Percentiles rank a stretch among this genome's conserved stretches.
Evolutionary conservation across 2,797 vertebrate genomes (phyloP).

Genomic region (Rhinoraja longicauda): DNA sequence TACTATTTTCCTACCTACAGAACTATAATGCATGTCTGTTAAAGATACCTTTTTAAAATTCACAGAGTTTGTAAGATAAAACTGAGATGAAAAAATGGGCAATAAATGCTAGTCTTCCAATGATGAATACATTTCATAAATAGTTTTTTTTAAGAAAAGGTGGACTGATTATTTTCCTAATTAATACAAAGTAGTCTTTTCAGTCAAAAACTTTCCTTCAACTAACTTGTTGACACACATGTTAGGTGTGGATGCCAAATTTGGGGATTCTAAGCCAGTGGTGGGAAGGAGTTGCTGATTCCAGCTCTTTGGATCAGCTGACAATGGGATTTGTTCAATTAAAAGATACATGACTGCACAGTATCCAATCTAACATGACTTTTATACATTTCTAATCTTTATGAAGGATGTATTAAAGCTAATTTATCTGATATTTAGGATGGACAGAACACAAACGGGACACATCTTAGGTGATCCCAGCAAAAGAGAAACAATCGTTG

Average conservation of each 20-base stretch:
- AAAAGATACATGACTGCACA: background rate
- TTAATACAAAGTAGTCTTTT: background rate
- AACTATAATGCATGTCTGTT: too few species aligned
- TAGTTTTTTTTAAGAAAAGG: too few species aligned
- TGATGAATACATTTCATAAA: too few species aligned
- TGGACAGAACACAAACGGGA: constrained; percentile 76
- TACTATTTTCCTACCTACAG: too few species aligned
- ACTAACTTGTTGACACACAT: background rate
- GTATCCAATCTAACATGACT: background rate
- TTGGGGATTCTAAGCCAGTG: background rate
- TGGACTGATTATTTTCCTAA: background rate
- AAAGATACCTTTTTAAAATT: too few species aligned
- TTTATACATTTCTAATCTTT: background rate
- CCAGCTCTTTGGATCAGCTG: background rate
- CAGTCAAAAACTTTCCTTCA: background rate
- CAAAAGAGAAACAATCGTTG: constrained; percentile 52
- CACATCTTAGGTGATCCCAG: constrained; percentile 68
- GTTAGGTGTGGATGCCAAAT: background rate
- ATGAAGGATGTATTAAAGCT: background rate
- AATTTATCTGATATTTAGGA: constrained; percentile 46
- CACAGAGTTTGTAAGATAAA: too few species aligned
- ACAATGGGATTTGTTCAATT: background rate
- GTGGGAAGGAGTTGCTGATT: background rate
- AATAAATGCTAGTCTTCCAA: too few species aligned
- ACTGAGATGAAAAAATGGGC: too few species aligned